phyloP scores from a whole-genome alignment of 1,140 invertebrate species.

The Bilobella aurantiaca region DNA sequence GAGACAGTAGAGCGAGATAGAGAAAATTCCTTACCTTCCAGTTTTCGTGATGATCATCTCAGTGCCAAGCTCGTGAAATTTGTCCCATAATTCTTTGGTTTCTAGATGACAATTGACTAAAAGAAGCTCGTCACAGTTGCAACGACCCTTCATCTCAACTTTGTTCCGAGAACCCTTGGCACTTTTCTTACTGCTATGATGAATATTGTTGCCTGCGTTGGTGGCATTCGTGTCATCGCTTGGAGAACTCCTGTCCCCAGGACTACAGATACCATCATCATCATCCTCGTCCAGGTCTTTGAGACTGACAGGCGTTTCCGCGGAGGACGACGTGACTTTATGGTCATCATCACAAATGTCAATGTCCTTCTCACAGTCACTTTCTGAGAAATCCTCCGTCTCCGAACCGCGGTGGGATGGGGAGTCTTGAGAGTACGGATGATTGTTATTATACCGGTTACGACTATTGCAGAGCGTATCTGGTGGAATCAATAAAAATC shows the following conservation, averaged over 20 bases:
- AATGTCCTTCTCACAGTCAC: constrained; percentile 35
- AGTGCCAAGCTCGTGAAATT: constrained; percentile 88
- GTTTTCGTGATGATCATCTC: constrained; percentile 99
- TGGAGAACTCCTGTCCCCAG: constrained; percentile 1
- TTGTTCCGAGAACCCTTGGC: constrained; percentile 9
- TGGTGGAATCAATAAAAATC: constrained; percentile 5
- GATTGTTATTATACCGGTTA: constrained; percentile 9
- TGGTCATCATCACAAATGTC: constrained; percentile 36
- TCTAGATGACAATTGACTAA: constrained; percentile 79
- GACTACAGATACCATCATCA: constrained; percentile 23
- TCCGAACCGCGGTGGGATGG: constrained; percentile 28
- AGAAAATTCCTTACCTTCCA: constrained; percentile 89
- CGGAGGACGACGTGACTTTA: constrained; percentile 34
- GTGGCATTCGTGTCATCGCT: constrained; percentile 5
- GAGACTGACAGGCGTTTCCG: constrained; percentile 30
- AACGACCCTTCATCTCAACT: constrained; percentile 38
- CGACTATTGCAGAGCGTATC: constrained; percentile 20
- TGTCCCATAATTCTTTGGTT: constrained; percentile 82
- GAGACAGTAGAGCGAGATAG: no score
- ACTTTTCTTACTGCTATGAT: no score
- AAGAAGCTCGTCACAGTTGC: constrained; percentile 53
- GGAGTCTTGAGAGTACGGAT: constrained; percentile 21
- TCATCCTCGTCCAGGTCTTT: constrained; percentile 35
- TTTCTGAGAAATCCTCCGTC: constrained; percentile 31
- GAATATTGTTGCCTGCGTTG: no score